Evolutionary conservation across 1,140 invertebrate genomes (phyloP).

Genomic region (Ridgeia piscesae): DNA sequence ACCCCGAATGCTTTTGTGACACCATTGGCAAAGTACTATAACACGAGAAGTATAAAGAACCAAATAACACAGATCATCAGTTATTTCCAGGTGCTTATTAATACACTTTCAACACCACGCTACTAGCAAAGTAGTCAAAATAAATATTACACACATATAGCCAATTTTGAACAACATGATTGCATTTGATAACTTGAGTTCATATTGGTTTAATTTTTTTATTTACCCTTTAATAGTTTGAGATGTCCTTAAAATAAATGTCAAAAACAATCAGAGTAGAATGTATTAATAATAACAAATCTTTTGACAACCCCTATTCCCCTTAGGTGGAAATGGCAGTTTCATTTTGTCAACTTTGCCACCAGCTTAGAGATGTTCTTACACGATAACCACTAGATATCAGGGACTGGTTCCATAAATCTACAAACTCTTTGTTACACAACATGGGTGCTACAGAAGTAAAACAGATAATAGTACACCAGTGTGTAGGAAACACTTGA

Average conservation of each 20-base stretch:
- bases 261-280: too few species aligned
- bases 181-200: background rate
- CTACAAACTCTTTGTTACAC: too few species aligned
- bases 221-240: background rate
- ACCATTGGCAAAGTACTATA: too few species aligned
- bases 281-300: background rate
- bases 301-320: background rate
- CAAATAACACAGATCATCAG: too few species aligned
- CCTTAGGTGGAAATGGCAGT: background rate
- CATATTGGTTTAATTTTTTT: background rate
- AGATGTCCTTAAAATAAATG: background rate
- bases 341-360: background rate
- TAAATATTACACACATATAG: background rate
- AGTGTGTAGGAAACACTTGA: too few species aligned
- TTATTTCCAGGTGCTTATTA: too few species aligned
- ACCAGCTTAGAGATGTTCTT: background rate
- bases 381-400: background rate
- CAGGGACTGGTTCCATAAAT: background rate
- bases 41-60: too few species aligned
- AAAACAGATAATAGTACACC: too few species aligned
- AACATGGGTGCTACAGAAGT: too few species aligned
- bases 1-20: too few species aligned
- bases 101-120: background rate
- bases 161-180: background rate
- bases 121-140: background rate